A percentile compares a stretch with the other conserved stretches of the same genome.
Conservation (phyloP, 2,113 vertebrate genomes). For the Sinosuthora webbiana region DNA sequence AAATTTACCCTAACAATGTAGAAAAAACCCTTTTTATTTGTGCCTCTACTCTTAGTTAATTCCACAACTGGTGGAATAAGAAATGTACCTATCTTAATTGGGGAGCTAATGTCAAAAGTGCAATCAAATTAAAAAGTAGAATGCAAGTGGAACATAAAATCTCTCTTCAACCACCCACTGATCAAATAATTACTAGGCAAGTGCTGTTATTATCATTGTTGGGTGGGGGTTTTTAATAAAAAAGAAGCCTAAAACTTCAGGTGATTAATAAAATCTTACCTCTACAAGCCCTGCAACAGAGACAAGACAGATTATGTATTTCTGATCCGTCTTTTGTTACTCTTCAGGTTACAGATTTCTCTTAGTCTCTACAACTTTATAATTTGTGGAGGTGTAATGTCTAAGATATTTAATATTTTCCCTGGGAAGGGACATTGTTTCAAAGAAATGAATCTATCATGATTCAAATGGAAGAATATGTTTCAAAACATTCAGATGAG, state of each 20-base stretch:
- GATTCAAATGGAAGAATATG: not conserved
- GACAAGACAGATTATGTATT: not conserved
- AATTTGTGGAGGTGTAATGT: not conserved
- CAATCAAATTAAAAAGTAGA: conserved; percentile 50
- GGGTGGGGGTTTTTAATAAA: not conserved
- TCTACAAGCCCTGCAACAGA: not conserved
- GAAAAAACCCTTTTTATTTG: not conserved
- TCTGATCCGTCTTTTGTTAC: not conserved
- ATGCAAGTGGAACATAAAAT: conserved; percentile 24
- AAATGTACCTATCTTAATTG: not conserved
- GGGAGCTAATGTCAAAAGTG: conserved; percentile 4
- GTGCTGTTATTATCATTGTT: not conserved
- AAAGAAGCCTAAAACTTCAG: not conserved
- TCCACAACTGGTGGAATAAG: not conserved
- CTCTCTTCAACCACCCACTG: conserved; percentile 32
- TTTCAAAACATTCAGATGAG: not conserved
- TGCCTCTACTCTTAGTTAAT: not conserved
- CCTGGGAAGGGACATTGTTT: not conserved
- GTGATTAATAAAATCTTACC: not conserved
- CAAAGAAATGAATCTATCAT: not conserved
- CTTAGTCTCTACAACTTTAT: not conserved
- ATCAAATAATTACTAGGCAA: conserved; percentile 37
- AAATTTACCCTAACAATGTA: not conserved
- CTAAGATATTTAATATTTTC: not conserved
- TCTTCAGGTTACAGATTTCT: not conserved